A percentile compares a stretch with the other conserved stretches of the same genome.
Conservation (phyloP, 2,888 invertebrate species). For the Antitype chi region DNA sequence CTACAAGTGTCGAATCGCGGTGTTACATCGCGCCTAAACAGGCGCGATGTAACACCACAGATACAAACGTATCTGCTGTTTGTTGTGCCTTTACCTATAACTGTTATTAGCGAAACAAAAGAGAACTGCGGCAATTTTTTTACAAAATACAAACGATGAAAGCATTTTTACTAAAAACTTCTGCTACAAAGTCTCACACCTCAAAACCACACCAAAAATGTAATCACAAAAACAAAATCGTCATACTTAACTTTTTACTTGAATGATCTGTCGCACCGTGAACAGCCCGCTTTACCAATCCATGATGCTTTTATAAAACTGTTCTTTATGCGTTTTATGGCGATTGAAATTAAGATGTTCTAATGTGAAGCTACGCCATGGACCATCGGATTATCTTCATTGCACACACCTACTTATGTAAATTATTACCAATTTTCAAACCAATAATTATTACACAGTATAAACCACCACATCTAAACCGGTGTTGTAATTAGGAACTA, state of each 20-base stretch:
- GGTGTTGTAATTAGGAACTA: neutral
- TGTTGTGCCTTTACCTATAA: no score
- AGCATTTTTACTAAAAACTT: no score
- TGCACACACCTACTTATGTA: conserved; percentile 58
- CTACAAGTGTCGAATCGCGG: no score
- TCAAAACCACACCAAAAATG: neutral
- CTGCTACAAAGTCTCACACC: neutral
- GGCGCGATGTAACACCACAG: no score
- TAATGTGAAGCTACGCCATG: conserved; percentile 76
- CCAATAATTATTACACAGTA: conserved; percentile 42
- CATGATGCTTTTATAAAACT: conserved; percentile 80
- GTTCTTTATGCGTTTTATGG: conserved; percentile 85
- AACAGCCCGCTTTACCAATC: conserved; percentile 70
- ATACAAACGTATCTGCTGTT: no score
- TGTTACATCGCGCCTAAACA: no score
- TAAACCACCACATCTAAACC: conserved; percentile 13
- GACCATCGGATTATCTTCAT: conserved; percentile 57
- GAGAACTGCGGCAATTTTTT: no score
- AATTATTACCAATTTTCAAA: conserved; percentile 48
- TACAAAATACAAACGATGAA: no score
- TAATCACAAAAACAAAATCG: neutral
- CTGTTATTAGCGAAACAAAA: no score
- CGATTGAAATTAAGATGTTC: conserved; percentile 88
- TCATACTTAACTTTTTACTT: neutral
- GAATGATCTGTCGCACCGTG: conserved; percentile 55